Conservation (phyloP, 2,797 vertebrate genomes). For the Peromyscus aztecus region DNA sequence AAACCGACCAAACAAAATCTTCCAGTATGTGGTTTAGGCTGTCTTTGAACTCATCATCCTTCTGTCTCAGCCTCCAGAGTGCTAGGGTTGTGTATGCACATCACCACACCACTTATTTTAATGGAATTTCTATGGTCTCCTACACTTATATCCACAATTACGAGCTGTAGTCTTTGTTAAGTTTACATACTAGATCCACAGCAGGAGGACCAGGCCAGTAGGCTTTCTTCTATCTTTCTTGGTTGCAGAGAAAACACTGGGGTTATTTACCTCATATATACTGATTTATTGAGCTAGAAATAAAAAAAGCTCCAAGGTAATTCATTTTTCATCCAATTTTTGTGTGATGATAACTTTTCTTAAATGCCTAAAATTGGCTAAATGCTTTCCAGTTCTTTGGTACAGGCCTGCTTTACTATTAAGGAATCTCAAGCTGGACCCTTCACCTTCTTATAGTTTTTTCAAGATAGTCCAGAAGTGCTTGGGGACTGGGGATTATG, state of each 20-base stretch:
- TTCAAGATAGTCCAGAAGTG: constrained; percentile 39
- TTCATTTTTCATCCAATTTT: constrained; percentile 22
- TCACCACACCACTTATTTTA: background rate
- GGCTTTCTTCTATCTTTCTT: constrained; percentile 1
- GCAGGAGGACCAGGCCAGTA: background rate
- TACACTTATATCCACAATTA: background rate
- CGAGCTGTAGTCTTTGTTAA: background rate
- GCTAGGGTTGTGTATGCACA: background rate
- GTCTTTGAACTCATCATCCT: background rate
- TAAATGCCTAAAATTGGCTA: constrained; percentile 43
- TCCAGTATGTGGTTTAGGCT: background rate
- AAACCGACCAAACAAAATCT: background rate
- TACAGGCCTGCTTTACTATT: background rate
- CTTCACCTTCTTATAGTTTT: background rate
- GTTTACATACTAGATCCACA: background rate
- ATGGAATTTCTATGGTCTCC: background rate
- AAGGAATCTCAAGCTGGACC: constrained; percentile 29
- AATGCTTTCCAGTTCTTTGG: background rate
- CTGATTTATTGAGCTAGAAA: constrained; percentile 5
- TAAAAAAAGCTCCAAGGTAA: background rate
- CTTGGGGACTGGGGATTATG: constrained; percentile 43
- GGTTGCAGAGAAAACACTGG: background rate
- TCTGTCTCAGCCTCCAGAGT: background rate
- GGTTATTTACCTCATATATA: background rate
- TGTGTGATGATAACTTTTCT: background rate